Evolutionary conservation across 2,113 vertebrate species (phyloP).

Genomic region (Oriolus oriolus): DNA sequence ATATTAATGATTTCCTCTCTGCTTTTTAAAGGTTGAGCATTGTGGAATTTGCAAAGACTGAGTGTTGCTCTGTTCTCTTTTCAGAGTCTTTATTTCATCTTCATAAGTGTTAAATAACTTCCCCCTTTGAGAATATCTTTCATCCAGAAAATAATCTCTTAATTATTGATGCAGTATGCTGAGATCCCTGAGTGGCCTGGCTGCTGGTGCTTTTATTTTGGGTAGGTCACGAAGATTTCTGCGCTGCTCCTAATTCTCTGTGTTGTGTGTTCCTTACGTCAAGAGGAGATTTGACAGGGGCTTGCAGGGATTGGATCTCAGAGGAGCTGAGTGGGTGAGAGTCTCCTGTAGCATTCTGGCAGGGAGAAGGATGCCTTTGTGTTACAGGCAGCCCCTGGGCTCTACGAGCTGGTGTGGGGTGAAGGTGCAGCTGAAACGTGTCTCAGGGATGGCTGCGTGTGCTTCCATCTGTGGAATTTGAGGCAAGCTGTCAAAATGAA

Average conservation of each 20-base stretch:
- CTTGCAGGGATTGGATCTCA: neutral
- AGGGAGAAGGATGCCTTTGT: neutral
- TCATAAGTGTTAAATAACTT: neutral
- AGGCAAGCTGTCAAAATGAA: neutral
- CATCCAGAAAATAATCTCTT: neutral
- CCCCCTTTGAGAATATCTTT: neutral
- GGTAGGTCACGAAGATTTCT: neutral
- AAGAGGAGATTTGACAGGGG: neutral
- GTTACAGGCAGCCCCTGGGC: neutral
- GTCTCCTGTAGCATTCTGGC: neutral
- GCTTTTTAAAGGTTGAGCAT: neutral
- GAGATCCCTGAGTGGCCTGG: neutral
- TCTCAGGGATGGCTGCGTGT: neutral
- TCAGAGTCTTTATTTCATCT: neutral
- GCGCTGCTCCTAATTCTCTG: neutral
- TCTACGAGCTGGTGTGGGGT: neutral
- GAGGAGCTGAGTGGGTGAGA: conserved; percentile 27
- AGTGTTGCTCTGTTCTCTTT: neutral
- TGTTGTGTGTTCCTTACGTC: neutral
- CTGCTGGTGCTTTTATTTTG: neutral
- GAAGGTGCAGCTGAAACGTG: neutral
- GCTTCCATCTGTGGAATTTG: neutral
- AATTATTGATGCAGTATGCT: neutral
- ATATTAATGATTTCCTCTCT: conserved; percentile 1
- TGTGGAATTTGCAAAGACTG: neutral